Percentiles rank a stretch among this genome's conserved stretches.
phyloP scores from a whole-genome alignment of 2,797 vertebrate species.

The Remorina albescens region DNA sequence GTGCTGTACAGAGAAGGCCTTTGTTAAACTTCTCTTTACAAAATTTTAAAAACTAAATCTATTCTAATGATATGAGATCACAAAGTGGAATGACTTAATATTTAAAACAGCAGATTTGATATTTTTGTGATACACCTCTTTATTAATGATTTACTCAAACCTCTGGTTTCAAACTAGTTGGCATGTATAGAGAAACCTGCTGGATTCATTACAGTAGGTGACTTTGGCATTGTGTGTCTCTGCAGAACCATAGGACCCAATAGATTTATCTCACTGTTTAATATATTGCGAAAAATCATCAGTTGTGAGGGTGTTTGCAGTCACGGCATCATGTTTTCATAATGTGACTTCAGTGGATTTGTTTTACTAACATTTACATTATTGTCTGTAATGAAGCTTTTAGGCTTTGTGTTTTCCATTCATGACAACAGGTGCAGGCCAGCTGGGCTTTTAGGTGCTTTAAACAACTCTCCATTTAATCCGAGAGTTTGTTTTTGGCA shows the following conservation, averaged over 20 bases:
- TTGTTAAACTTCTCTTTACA: too few relatives aligned
- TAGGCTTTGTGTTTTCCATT: neutral
- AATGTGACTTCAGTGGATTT: too few relatives aligned
- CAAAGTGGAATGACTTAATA: neutral
- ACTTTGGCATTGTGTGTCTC: neutral
- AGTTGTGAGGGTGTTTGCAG: neutral
- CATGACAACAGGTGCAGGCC: too few relatives aligned
- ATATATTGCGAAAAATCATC: neutral
- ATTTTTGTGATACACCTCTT: too few relatives aligned
- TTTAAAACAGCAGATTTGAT: neutral
- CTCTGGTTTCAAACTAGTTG: too few relatives aligned
- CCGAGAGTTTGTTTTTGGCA: conserved; percentile 5
- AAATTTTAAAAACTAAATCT: too few relatives aligned
- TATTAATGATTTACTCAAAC: neutral
- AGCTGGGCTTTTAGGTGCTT: conserved; percentile 20
- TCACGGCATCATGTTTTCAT: neutral
- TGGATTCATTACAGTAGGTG: neutral
- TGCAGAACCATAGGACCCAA: neutral
- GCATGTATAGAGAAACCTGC: neutral
- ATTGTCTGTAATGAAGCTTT: neutral
- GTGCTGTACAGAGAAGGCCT: too few relatives aligned
- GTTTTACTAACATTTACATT: neutral
- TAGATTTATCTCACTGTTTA: neutral
- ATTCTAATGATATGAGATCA: too few relatives aligned
- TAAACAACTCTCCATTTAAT: conserved; percentile 21